Evolutionary conservation across 2,113 vertebrate species (phyloP).

Genomic region (Malurus cyaneus): DNA sequence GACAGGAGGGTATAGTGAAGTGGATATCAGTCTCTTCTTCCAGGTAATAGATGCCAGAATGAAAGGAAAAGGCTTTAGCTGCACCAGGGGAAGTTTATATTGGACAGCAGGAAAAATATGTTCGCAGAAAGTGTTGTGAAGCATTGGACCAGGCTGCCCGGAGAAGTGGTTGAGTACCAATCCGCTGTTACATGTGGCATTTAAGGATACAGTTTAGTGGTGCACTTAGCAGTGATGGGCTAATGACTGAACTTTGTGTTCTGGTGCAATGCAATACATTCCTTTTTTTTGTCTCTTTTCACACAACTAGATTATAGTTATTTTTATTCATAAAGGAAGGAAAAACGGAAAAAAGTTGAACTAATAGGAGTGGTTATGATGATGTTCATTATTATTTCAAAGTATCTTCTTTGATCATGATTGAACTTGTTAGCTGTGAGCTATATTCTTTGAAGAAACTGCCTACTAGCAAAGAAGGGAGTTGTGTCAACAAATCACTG

Average conservation of each 20-base stretch:
- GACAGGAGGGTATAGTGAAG: not conserved
- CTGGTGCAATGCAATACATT: rapidly evolving
- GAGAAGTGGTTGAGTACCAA: not conserved
- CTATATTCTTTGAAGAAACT: not conserved
- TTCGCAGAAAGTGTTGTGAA: not conserved
- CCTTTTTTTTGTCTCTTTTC: rapidly evolving
- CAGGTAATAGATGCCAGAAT: not conserved
- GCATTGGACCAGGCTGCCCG: not conserved
- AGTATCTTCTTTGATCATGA: not conserved
- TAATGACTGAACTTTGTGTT: not conserved
- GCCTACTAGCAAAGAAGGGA: not conserved
- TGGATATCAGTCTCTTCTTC: not conserved
- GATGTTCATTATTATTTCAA: not conserved
- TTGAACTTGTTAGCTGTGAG: not conserved
- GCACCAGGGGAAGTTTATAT: not conserved
- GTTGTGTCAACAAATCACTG: not conserved
- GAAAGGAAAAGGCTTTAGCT: not conserved
- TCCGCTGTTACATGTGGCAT: too few relatives aligned
- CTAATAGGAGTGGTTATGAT: not conserved
- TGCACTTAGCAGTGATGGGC: not conserved
- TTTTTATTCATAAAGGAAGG: not conserved
- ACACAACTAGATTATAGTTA: not conserved
- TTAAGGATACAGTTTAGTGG: not conserved
- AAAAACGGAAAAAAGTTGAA: not conserved
- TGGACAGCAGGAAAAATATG: not conserved